Conservation (phyloP, 92 coral and sea anemone genomes). For the Zoanthus gigantus region DNA sequence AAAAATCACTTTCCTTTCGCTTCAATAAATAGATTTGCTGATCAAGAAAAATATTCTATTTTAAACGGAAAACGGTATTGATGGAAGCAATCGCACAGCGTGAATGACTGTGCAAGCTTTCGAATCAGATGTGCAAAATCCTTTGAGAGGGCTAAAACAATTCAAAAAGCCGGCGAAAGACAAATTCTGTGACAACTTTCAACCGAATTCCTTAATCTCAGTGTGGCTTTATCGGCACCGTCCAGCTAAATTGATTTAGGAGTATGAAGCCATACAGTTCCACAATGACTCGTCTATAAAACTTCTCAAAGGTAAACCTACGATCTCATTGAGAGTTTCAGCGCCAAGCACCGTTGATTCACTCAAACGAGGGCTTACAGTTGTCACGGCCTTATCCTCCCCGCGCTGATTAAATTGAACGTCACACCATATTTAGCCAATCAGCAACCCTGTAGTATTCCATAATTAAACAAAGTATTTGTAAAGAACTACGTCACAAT, state of each 20-base stretch:
- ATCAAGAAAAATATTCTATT: background rate
- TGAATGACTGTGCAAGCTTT: constrained; percentile 10
- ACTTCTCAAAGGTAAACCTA: background rate
- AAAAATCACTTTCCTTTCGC: background rate
- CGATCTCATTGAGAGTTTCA: background rate
- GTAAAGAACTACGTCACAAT: constrained; percentile 7
- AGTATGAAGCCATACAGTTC: background rate
- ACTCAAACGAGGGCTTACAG: background rate
- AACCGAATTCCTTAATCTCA: background rate
- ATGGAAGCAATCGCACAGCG: background rate
- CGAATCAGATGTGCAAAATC: background rate
- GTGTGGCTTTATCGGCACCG: background rate
- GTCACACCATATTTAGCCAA: constrained; percentile 28
- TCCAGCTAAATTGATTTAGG: background rate
- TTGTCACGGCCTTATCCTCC: background rate
- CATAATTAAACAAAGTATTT: constrained; percentile 3
- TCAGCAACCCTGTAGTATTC: constrained; percentile 28
- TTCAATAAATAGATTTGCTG: too few relatives aligned
- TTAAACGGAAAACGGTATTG: background rate
- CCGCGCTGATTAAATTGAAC: background rate
- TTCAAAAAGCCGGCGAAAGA: background rate
- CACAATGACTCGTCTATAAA: background rate
- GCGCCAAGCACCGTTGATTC: background rate
- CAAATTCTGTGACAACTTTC: constrained; percentile 1
- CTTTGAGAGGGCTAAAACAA: background rate